These are phyloP conservation scores for Eulacestoma nigropectus DNA, from an alignment of 2,113 vertebrate species.

Conservation along the genomic window DNA sequence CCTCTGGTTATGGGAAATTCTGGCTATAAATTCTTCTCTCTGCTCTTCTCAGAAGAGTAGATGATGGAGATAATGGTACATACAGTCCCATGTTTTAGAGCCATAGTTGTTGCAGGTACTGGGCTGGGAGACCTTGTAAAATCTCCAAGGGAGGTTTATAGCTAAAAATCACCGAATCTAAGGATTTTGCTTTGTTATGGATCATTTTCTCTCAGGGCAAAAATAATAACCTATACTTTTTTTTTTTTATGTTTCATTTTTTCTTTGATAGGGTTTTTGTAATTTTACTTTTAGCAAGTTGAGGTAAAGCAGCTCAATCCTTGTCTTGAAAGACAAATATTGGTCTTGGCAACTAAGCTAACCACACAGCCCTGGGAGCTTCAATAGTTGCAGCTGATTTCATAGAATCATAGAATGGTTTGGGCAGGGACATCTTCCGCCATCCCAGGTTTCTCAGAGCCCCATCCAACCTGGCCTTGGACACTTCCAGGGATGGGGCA, in stretches of 20 bases:
- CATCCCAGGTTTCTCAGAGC: fast-evolving
- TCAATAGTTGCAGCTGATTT: background rate
- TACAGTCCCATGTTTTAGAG: background rate
- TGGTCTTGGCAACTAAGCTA: background rate
- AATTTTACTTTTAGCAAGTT: background rate
- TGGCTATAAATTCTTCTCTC: background rate
- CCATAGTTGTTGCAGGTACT: background rate
- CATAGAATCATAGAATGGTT: background rate
- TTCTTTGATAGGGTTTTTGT: background rate
- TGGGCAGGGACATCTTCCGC: background rate
- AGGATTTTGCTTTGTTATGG: background rate
- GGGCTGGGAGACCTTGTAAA: background rate
- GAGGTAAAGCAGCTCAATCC: background rate
- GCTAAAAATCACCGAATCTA: background rate
- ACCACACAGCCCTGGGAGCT: background rate
- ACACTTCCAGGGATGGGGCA: background rate
- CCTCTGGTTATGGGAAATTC: background rate
- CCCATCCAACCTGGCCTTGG: background rate
- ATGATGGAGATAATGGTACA: fast-evolving
- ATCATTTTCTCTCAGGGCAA: background rate
- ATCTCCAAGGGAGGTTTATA: background rate
- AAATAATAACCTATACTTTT: background rate
- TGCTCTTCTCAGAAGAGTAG: background rate
- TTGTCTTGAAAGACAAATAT: background rate
- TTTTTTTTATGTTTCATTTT: background rate